A percentile compares a stretch with the other conserved stretches of the same genome.
Conservation (phyloP, 1,140 invertebrate genomes). For the Saccostrea cuccullata region DNA sequence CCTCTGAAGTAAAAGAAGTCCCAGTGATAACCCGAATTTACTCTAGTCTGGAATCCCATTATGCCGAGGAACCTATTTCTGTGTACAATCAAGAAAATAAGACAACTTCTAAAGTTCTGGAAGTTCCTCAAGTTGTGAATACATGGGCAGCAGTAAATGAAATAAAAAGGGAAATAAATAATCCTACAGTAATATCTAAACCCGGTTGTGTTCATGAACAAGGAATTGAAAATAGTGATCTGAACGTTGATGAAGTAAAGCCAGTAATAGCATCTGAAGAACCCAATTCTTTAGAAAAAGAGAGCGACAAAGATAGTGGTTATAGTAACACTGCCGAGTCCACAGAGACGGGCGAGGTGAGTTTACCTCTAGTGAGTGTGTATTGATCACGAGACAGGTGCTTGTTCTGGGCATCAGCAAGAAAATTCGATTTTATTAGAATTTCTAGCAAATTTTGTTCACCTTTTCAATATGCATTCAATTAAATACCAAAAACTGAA, state of each 20-base stretch:
- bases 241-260: not conserved
- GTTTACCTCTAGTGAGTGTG: not conserved
- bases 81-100: constrained; percentile 59
- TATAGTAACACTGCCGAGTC: not conserved
- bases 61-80: constrained; percentile 67
- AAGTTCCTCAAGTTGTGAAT: constrained; percentile 60
- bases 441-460: too few species aligned
- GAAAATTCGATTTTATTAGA: too few species aligned
- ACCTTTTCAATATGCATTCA: too few species aligned
- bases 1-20: constrained; percentile 37
- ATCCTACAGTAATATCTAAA: not conserved
- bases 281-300: constrained; percentile 12
- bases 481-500: too few species aligned
- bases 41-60: constrained; percentile 65
- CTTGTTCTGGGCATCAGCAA: not conserved
- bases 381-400: not conserved
- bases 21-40: constrained; percentile 58
- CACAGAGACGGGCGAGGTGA: not conserved
- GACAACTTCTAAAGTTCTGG: constrained; percentile 54
- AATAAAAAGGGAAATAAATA: constrained; percentile 9
- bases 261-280: not conserved
- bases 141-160: constrained; percentile 56
- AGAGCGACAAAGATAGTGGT: not conserved
- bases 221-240: not conserved
- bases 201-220: not conserved